Percentiles rank a stretch among this genome's conserved stretches.
phyloP scores from a whole-genome alignment of 2,888 invertebrate genomes.

The Eulithis prunata region DNA sequence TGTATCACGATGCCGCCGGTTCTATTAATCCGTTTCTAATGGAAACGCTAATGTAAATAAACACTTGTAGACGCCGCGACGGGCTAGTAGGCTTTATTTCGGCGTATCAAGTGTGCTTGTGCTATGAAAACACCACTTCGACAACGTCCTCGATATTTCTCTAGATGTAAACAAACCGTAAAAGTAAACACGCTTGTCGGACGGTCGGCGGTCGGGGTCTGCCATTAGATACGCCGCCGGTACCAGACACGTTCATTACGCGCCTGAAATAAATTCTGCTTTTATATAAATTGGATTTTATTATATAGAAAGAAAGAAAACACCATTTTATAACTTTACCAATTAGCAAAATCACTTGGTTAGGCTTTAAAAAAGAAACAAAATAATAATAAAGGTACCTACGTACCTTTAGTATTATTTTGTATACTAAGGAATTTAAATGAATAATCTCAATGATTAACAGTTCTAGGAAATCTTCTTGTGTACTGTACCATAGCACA shows the following conservation, averaged over 20 bases:
- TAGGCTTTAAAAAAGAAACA: no score
- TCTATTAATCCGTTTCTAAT: conserved; percentile 30
- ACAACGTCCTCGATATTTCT: conserved; percentile 38
- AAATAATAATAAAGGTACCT: no score
- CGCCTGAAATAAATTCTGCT: conserved; percentile 8
- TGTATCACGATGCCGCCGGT: conserved; percentile 35
- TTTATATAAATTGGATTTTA: background rate
- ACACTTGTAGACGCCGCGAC: conserved; percentile 67
- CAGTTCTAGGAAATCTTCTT: background rate
- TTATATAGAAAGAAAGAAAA: no score
- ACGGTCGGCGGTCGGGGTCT: conserved; percentile 17
- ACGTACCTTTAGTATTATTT: no score
- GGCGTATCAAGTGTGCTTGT: conserved; percentile 24
- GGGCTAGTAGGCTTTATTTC: conserved; percentile 38
- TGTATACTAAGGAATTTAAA: no score
- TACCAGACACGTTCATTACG: conserved; percentile 7
- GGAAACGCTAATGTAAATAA: conserved; percentile 66
- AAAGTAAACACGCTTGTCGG: conserved; percentile 32
- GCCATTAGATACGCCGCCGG: conserved; percentile 18
- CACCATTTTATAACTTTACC: no score
- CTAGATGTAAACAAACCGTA: conserved; percentile 41
- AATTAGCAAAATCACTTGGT: no score
- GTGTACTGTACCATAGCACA: background rate
- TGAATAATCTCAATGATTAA: background rate
- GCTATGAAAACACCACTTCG: conserved; percentile 33